A percentile compares a stretch with the other conserved stretches of the same genome.
Evolutionary conservation across 2,797 vertebrate genomes (phyloP).

Genomic region (Telmatherina bonti): DNA sequence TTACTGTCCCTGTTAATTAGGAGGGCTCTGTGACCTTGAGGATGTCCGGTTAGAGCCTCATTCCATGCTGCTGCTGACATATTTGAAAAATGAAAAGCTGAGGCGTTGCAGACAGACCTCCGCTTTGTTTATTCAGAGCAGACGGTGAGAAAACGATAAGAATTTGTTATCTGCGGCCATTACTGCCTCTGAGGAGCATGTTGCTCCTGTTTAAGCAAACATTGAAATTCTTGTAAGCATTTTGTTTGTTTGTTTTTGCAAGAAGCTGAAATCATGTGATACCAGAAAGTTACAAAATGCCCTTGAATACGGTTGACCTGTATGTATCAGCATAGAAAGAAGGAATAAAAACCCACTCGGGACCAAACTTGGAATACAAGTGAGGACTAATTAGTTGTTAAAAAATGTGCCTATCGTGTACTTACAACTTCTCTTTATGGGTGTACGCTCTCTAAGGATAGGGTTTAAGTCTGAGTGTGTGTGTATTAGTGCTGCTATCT

Average conservation of each 20-base stretch:
- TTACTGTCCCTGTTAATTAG: slow-evolving; percentile 10
- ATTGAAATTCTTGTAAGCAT: slow-evolving; percentile 38
- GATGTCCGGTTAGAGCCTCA: slow-evolving; percentile 18
- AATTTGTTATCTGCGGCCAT: slow-evolving; percentile 59
- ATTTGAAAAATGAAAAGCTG: slow-evolving; percentile 72
- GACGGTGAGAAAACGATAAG: slow-evolving; percentile 72
- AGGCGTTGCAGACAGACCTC: slow-evolving; percentile 56
- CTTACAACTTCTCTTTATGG: slow-evolving; percentile 27
- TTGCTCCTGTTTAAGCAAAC: slow-evolving; percentile 45
- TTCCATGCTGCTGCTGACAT: slow-evolving; percentile 62
- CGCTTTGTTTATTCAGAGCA: slow-evolving; percentile 69
- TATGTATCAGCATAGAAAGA: slow-evolving; percentile 3
- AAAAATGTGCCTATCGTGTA: slow-evolving; percentile 38
- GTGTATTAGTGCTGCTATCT: background rate
- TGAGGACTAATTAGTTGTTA: slow-evolving; percentile 42
- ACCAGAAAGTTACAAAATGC: slow-evolving; percentile 13
- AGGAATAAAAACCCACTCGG: slow-evolving; percentile 13
- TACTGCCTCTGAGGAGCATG: slow-evolving; percentile 16
- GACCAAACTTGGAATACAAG: slow-evolving; percentile 31
- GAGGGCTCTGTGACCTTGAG: slow-evolving; percentile 49
- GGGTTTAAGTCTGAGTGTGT: background rate
- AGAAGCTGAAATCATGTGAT: slow-evolving; percentile 6
- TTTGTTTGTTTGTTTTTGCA: slow-evolving; percentile 37
- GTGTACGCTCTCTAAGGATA: slow-evolving; percentile 15
- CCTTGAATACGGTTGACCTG: slow-evolving; percentile 25